Base-by-base conservation (phyloP, 1,140 invertebrate species). In the Neuroterus valhalla region DNA sequence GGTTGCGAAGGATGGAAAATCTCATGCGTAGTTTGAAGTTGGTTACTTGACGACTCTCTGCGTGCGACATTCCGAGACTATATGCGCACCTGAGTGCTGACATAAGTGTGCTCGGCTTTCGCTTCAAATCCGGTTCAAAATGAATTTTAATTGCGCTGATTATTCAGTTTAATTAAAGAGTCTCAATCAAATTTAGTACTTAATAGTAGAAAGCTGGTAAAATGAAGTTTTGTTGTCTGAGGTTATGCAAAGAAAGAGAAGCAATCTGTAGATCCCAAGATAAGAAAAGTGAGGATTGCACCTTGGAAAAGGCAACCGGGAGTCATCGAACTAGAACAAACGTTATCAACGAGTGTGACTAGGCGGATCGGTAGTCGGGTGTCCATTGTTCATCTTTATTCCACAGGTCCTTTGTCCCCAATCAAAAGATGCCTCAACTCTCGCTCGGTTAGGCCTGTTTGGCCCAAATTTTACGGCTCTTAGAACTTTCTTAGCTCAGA, bases 261-360 rank as follows among this genome's bases (percentile, higher is more conserved):
- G 31, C 31, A 38, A 48, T 48, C 17, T 48, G 17, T 48, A 19
- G 17, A n/a, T 48, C n/a, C n/a, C 6, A 17, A 48, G 46, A 19
- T 48, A 48, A 48, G 17, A 46, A 46, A 14, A 38, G 10, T 38
- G 31, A 38, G 17, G 3, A 19, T 17, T 48, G 46, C 46, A 48
- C 14, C n/a, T n/a, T 48, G 26, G n/a, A 62, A 23, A 62, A 31
- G 26, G 55, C 55, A 62, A 62, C 31, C 55, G 23, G 31, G 14
- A 62, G 23, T 62, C 55, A 31, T 31, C 26, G 23, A 62, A 62
- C 26, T 62, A 62, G 55, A 62, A 62, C 23, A 62, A 62, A 62
- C 55, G 14, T 62, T 62, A 62, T 38, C 55, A 62, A 62, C 23
- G 23, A 62, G 55, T 62, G 55, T 62, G 55, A 62, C 55, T 62